Evolutionary conservation across 2,797 vertebrate species (phyloP), one percentile per base, ranked within the genome.

Genomic region (Sylvilagus floridanus): DNA sequence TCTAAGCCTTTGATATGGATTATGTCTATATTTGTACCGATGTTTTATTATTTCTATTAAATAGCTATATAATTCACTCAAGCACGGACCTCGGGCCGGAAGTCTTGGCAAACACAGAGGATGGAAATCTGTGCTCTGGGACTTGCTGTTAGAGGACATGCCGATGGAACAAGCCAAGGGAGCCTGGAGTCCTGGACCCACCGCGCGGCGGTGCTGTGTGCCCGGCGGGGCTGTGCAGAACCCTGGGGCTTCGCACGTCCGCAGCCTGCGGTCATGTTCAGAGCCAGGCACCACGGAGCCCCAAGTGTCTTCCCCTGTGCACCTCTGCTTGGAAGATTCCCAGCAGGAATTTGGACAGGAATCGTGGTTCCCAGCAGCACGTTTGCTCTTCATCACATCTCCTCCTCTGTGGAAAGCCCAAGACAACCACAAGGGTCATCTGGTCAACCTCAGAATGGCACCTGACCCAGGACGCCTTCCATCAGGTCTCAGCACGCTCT

Each of bases 11-110:
- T 98, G 98, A 98, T 99, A 99, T 98, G 98, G 97, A 99, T 98
- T 98, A 98, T 98, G 98, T 98, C 98, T 98, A 98, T 98, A 99
- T 99, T 98, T 99, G 98, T 99, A 98, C 98, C 97, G 4, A 98
- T 98, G 97, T 98, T 98, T 98, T 98, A 98, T 98, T 98, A 97
- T 99, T 98, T 99, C 98, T 99, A 98, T 98, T 98, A 98, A 98
- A 99, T 99, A 98, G 98, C 95, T 98, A 98, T 98, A 98, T 99
- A 98, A 97, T 99, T 99, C 98, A 98, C 98, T 99, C 98, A 99
- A 99, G 99, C 99, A 99, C 99, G 99, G 99, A 99, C 99, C 98
- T 98, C 98, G 98, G 98, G 98, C 98, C 95, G 97, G 96, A 98
- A 97, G 95, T 96, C 97, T 98, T 98, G 97, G 97, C 90, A 42